phyloP scores from a whole-genome alignment of 1,140 invertebrate species.

The Himalopsyche phryganea region DNA sequence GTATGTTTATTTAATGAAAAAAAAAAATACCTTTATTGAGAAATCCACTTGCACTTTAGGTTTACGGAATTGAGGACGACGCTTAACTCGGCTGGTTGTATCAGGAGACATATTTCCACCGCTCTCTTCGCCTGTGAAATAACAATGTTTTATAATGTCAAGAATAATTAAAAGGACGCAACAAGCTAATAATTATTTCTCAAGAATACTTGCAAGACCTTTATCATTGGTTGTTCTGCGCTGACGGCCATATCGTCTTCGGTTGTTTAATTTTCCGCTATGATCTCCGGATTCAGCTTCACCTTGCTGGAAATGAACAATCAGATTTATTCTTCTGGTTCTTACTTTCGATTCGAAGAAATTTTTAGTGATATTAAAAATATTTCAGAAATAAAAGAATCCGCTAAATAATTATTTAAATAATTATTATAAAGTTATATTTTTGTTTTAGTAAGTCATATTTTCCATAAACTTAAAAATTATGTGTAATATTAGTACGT shows the following conservation, averaged over 20 bases:
- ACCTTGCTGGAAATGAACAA: slow-evolving; percentile 1
- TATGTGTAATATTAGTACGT: not conserved
- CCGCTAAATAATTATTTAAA: no score
- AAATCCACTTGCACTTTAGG: slow-evolving; percentile 45
- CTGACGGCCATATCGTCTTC: slow-evolving; percentile 8
- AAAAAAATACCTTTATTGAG: slow-evolving; percentile 42
- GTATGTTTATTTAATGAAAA: no score
- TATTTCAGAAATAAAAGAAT: no score
- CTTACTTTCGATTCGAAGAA: no score
- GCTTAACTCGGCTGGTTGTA: slow-evolving; percentile 22
- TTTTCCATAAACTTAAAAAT: not conserved
- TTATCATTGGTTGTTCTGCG: slow-evolving; percentile 13
- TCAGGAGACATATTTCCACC: slow-evolving; percentile 31
- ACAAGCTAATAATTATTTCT: no score
- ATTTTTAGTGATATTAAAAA: no score
- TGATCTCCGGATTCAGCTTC: slow-evolving; percentile 9
- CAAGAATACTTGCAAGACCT: no score
- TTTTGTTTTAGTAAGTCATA: no score
- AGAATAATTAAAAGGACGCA: no score
- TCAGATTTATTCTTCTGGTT: no score
- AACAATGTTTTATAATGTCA: no score
- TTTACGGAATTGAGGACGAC: slow-evolving; percentile 37
- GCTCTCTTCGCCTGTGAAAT: slow-evolving; percentile 19
- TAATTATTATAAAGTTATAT: no score
- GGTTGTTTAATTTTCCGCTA: not conserved